Percentiles rank a stretch among this genome's conserved stretches.
Conservation (phyloP, 2,113 vertebrate species). For the Mixornis gularis region DNA sequence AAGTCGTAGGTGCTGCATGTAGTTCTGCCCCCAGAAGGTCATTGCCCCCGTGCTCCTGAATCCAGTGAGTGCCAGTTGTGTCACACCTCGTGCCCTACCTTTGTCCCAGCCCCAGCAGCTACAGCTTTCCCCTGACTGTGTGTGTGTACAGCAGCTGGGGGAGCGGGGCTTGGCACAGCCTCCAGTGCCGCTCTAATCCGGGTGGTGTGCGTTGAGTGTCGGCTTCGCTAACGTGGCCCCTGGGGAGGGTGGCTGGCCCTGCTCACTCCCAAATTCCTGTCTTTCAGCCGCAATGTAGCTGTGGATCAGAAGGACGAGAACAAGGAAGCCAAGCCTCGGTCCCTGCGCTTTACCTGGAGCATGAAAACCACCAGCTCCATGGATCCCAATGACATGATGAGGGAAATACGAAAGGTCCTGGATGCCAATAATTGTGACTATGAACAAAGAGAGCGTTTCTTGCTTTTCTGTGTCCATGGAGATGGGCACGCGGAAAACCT, state of each 20-base stretch:
- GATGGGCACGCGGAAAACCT: conserved; percentile 90
- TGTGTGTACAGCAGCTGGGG: background rate
- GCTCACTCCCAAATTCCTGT: background rate
- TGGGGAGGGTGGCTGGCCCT: background rate
- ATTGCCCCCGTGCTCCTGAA: background rate
- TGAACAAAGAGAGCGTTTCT: conserved; percentile 93
- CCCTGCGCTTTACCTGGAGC: conserved; percentile 98
- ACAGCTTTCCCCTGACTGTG: background rate
- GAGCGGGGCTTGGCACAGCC: background rate
- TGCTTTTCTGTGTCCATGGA: conserved; percentile 94
- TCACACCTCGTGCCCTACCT: background rate
- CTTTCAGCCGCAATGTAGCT: conserved; percentile 92
- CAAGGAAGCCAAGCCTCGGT: conserved; percentile 93
- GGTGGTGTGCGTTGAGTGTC: background rate
- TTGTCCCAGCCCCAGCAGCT: background rate
- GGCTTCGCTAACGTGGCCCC: background rate
- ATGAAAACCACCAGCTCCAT: conserved; percentile 99
- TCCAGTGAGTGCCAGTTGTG: background rate
- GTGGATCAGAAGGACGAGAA: conserved; percentile 94
- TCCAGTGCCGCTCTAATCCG: background rate
- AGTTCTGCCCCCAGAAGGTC: background rate
- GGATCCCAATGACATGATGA: conserved; percentile 95
- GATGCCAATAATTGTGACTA: conserved; percentile 98
- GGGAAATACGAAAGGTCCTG: conserved; percentile 94
- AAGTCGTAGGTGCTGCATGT: background rate